Conservation (phyloP, 2,797 vertebrate species). For the Labroides dimidiatus region DNA sequence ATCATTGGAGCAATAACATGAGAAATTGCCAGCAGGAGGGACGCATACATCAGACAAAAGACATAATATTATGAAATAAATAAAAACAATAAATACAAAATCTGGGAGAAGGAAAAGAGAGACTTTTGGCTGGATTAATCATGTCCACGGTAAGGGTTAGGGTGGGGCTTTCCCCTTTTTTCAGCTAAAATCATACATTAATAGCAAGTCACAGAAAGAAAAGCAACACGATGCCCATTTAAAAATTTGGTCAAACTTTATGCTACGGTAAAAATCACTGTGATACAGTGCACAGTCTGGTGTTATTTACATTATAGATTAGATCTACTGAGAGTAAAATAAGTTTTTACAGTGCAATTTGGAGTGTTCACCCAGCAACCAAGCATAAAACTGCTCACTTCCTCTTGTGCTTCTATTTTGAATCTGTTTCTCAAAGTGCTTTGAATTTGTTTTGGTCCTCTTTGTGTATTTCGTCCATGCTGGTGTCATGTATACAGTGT, state of each 20-base stretch:
- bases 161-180: slow-evolving; percentile 5
- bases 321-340: slow-evolving; percentile 34
- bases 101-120: not conserved
- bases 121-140: not conserved
- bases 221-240: slow-evolving; percentile 46
- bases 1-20: not conserved
- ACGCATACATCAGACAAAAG: not conserved
- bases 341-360: slow-evolving; percentile 58
- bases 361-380: slow-evolving; percentile 26
- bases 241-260: slow-evolving; percentile 34
- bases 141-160: not conserved
- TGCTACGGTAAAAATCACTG: slow-evolving; percentile 54
- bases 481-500: slow-evolving; percentile 14
- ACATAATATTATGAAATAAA: slow-evolving; percentile 31
- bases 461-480: slow-evolving; percentile 14
- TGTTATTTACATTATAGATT: slow-evolving; percentile 55
- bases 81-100: slow-evolving; percentile 42
- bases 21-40: slow-evolving; percentile 1
- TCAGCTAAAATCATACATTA: slow-evolving; percentile 35
- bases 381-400: slow-evolving; percentile 17
- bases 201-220: slow-evolving; percentile 18
- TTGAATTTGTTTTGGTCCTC: slow-evolving; percentile 41
- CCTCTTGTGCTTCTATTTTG: slow-evolving; percentile 32
- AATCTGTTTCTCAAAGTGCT: slow-evolving; percentile 66
- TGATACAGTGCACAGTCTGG: slow-evolving; percentile 47